phyloP scores from a whole-genome alignment of 2,888 invertebrate species.

The Conomelus anceps region DNA sequence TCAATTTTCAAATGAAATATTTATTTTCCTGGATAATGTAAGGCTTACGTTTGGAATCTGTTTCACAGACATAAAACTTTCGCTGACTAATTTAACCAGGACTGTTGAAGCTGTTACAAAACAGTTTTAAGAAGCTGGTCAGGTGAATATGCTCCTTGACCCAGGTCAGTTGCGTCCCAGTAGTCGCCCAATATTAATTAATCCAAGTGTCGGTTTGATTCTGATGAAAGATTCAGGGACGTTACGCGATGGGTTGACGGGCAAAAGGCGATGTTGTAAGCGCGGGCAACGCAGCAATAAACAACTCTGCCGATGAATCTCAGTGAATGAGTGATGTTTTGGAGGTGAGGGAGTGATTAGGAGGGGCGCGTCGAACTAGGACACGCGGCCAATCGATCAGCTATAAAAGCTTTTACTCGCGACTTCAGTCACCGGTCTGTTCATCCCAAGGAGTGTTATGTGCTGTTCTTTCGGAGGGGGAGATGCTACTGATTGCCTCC shows the following conservation, averaged over 20 bases:
- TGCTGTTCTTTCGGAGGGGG: not conserved
- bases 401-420: not conserved
- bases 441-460: slow-evolving; percentile 1
- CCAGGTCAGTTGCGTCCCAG: not conserved
- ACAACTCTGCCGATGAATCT: not conserved
- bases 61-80: not conserved
- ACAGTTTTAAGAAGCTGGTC: not conserved
- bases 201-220: not conserved
- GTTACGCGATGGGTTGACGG: not conserved
- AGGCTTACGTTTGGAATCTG: too few relatives aligned
- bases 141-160: not conserved
- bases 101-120: not conserved
- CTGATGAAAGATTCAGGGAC: not conserved
- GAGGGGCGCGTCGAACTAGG: slow-evolving; percentile 1
- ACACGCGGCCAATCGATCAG: not conserved
- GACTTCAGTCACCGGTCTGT: not conserved
- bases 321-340: not conserved
- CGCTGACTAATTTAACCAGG: not conserved
- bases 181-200: not conserved
- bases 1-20: too few relatives aligned
- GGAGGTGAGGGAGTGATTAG: not conserved
- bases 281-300: not conserved
- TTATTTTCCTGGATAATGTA: too few relatives aligned
- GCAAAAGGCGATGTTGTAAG: not conserved
- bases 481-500: not conserved